Conservation (phyloP, 2,113 vertebrate genomes). For the Misgurnus mizolepis region DNA sequence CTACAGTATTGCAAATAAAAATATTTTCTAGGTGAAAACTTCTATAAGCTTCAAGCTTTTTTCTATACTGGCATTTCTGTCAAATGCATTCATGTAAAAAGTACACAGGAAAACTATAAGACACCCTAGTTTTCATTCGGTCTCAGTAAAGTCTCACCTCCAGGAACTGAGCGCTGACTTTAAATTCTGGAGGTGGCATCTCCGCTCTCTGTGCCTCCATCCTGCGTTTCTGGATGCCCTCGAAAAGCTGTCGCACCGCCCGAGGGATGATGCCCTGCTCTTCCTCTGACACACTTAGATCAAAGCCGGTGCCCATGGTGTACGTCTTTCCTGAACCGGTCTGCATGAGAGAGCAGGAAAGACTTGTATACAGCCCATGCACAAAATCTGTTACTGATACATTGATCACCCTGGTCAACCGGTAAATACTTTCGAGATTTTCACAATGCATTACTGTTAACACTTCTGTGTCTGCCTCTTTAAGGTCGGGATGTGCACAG, state of each 20-base stretch:
- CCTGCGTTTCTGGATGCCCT: slow-evolving; percentile 82
- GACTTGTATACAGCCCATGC: background rate
- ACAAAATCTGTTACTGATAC: background rate
- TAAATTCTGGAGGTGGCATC: slow-evolving; percentile 82
- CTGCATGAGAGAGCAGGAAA: slow-evolving; percentile 63
- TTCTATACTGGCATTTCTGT: too few species aligned
- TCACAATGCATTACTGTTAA: background rate
- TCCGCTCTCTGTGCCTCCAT: slow-evolving; percentile 73
- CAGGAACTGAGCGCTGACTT: slow-evolving; percentile 98
- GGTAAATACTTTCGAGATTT: too few species aligned
- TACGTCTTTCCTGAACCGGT: slow-evolving; percentile 95
- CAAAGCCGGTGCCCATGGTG: slow-evolving; percentile 96
- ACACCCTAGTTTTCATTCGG: background rate
- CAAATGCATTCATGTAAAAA: too few species aligned
- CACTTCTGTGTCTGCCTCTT: background rate
- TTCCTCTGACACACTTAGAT: slow-evolving; percentile 72
- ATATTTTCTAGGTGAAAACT: too few species aligned
- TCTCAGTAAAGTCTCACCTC: slow-evolving; percentile 78
- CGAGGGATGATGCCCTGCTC: slow-evolving; percentile 93
- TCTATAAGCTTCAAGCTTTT: too few species aligned
- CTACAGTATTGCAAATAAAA: too few species aligned
- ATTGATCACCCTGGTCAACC: too few species aligned
- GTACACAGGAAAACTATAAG: background rate
- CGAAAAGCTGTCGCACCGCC: slow-evolving; percentile 89
- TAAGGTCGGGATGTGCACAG: too few species aligned